Conservation (phyloP, 2,113 vertebrate genomes). For the Apus apus region DNA sequence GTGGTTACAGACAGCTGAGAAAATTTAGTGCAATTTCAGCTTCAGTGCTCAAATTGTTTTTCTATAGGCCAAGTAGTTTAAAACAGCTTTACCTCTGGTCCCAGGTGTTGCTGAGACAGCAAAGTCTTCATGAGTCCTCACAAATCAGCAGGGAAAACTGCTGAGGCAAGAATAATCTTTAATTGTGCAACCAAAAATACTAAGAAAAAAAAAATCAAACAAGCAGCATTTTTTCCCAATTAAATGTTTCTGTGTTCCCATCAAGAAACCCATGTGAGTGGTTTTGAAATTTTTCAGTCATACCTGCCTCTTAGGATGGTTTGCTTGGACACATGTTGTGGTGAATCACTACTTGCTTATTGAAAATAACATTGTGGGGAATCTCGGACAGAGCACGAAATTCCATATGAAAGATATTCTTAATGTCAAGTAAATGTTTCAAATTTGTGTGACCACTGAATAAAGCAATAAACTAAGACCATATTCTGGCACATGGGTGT, state of each 20-base stretch:
- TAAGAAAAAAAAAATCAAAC: slow-evolving; percentile 9
- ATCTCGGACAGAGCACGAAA: background rate
- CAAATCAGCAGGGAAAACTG: slow-evolving; percentile 66
- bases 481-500: background rate
- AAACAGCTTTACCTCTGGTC: slow-evolving; percentile 62
- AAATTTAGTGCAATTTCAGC: slow-evolving; percentile 63
- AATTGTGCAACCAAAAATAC: slow-evolving; percentile 50
- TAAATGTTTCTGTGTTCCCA: slow-evolving; percentile 6
- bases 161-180: slow-evolving; percentile 69
- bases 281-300: background rate
- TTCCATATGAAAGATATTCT: background rate
- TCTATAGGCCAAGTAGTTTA: slow-evolving; percentile 58
- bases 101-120: slow-evolving; percentile 67
- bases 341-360: background rate
- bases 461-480: background rate
- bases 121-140: slow-evolving; percentile 28
- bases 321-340: background rate
- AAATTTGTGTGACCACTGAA: background rate
- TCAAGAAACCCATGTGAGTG: background rate
- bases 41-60: slow-evolving; percentile 65
- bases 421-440: background rate
- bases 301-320: background rate
- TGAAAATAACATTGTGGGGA: background rate
- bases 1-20: slow-evolving; percentile 37
- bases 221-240: background rate